Conservation (phyloP, 2,888 invertebrate species). For the Diplazon laetatorius region DNA sequence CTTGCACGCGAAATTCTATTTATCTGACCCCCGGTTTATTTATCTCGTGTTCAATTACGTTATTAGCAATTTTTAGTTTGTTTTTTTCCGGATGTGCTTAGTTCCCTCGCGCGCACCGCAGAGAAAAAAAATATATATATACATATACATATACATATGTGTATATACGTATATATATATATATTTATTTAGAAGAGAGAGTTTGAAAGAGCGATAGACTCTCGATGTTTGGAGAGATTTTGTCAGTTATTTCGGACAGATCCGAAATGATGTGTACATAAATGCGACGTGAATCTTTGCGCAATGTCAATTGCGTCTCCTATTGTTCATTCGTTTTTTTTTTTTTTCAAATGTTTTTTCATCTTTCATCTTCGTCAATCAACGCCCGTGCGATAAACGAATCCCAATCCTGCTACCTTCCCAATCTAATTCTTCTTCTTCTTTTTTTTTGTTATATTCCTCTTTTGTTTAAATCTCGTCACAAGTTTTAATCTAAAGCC, state of each 20-base stretch:
- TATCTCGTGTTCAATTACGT: conserved; percentile 1
- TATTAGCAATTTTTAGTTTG: conserved; percentile 33
- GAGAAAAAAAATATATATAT: background rate
- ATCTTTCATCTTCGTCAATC: conserved; percentile 14
- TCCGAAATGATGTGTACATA: conserved; percentile 29
- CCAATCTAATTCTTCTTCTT: conserved; percentile 50
- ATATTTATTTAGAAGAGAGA: no score
- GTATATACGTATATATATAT: background rate
- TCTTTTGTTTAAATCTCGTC: conserved; percentile 28
- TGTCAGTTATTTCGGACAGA: conserved; percentile 2
- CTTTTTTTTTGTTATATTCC: conserved; percentile 13
- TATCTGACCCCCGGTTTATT: background rate
- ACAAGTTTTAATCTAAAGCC: conserved; percentile 71
- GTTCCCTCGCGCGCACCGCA: conserved; percentile 4
- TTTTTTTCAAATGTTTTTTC: conserved; percentile 17
- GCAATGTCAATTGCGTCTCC: conserved; percentile 36
- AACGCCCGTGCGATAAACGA: conserved; percentile 27
- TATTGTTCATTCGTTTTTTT: conserved; percentile 21
- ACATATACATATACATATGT: background rate
- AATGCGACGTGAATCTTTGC: conserved; percentile 38
- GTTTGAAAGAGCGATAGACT: background rate
- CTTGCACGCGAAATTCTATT: background rate
- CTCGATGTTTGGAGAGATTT: conserved; percentile 23
- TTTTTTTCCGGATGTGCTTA: conserved; percentile 26
- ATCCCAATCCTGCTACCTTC: conserved; percentile 19